Conservation (phyloP, 2,113 vertebrate species). For the Pseudonaja textilis region DNA sequence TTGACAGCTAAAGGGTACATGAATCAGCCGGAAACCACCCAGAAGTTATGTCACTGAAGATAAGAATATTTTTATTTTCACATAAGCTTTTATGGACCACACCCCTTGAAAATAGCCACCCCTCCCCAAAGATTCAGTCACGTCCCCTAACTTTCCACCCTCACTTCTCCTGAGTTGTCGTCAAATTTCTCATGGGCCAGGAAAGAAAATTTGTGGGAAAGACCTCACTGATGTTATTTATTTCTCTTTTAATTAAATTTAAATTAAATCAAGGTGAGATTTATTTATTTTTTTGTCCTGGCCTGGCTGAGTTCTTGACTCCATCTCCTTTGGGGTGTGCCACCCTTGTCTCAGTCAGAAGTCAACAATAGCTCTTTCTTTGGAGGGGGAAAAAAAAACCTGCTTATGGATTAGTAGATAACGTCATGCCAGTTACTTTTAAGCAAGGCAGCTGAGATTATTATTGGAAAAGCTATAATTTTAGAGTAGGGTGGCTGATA, state of each 20-base stretch:
- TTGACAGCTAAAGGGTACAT: not conserved
- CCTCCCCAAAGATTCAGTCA: not conserved
- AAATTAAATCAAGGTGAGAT: not conserved
- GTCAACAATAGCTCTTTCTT: not conserved
- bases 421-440: not conserved
- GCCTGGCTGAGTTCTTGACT: not conserved
- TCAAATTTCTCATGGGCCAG: not conserved
- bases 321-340: not conserved
- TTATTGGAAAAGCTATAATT: not conserved
- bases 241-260: not conserved
- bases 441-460: too few species aligned
- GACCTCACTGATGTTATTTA: not conserved
- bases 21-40: not conserved
- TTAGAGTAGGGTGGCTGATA: not conserved
- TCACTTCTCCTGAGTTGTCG: not conserved
- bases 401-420: not conserved
- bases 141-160: not conserved
- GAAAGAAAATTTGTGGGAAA: not conserved
- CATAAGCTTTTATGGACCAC: not conserved
- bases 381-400: accelerated
- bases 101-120: not conserved
- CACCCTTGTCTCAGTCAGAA: not conserved
- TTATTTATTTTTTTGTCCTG: not conserved
- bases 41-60: not conserved
- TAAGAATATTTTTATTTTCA: not conserved